phyloP scores from a whole-genome alignment of 2,888 invertebrate genomes.

The Trissolcus brochymenae region DNA sequence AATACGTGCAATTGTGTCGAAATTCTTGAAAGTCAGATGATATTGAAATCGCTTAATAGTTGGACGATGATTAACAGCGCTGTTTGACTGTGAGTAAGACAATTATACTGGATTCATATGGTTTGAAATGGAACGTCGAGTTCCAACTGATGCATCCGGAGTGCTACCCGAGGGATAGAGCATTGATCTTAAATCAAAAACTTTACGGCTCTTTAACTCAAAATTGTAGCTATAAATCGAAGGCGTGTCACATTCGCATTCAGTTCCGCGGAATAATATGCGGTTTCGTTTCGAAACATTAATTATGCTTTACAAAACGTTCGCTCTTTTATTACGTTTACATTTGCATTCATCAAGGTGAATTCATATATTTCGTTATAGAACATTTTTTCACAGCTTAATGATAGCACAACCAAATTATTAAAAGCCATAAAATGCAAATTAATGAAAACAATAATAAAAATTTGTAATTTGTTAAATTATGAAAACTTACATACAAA shows the following conservation, averaged over 20 bases:
- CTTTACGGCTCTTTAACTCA: conserved; percentile 51
- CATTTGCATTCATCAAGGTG: neutral
- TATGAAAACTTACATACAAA: too few relatives aligned
- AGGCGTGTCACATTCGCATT: conserved; percentile 18
- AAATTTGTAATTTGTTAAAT: too few relatives aligned
- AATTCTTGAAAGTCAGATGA: conserved; percentile 13
- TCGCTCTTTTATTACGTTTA: neutral
- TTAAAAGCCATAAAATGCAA: too few relatives aligned
- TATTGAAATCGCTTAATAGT: conserved; percentile 22
- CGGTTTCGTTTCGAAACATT: conserved; percentile 25
- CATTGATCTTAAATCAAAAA: conserved; percentile 57
- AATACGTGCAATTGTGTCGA: too few relatives aligned
- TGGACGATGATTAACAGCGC: conserved; percentile 24
- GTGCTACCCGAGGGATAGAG: conserved; percentile 37
- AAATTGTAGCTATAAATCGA: conserved; percentile 27
- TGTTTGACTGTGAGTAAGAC: conserved; percentile 30
- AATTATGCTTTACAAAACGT: conserved; percentile 17
- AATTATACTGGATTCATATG: conserved; percentile 55
- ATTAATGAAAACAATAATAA: too few relatives aligned
- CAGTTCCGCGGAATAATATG: conserved; percentile 26
- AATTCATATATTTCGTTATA: too few relatives aligned
- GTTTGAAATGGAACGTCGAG: conserved; percentile 26
- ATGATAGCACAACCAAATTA: too few relatives aligned
- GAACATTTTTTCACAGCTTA: too few relatives aligned
- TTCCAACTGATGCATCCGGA: conserved; percentile 24